Percentiles rank a stretch among this genome's conserved stretches.
Evolutionary conservation across 92 coral and sea anemone genomes (phyloP).

Genomic region (Diadumene lineata): DNA sequence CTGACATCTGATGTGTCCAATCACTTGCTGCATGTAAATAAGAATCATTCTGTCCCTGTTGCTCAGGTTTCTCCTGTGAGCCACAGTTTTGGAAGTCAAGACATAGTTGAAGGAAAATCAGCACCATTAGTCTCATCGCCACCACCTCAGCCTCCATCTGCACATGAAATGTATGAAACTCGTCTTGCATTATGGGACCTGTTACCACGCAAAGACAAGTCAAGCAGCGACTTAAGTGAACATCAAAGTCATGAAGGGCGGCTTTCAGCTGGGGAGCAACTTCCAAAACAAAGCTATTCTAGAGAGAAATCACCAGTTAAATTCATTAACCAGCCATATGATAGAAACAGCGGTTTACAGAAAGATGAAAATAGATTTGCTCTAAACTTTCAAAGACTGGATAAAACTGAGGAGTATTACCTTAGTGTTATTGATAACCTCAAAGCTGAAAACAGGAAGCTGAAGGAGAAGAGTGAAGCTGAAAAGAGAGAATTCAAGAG

Average conservation of each 20-base stretch:
- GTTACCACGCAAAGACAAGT: slow-evolving; percentile 50
- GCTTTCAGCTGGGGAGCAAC: slow-evolving; percentile 14
- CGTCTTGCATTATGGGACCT: slow-evolving; percentile 90
- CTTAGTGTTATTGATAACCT: slow-evolving; percentile 63
- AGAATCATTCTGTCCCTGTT: slow-evolving; percentile 58
- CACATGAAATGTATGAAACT: slow-evolving; percentile 95
- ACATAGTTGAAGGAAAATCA: slow-evolving; percentile 27
- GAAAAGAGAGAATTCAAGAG: slow-evolving; percentile 78
- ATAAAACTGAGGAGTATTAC: slow-evolving; percentile 58
- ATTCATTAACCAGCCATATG: neutral
- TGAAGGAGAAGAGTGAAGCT: slow-evolving; percentile 74
- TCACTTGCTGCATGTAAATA: neutral
- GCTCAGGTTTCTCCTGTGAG: slow-evolving; percentile 86
- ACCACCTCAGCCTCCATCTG: slow-evolving; percentile 72
- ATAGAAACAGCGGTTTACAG: neutral
- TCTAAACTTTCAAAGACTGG: neutral
- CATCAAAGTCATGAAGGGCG: slow-evolving; percentile 19
- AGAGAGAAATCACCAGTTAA: slow-evolving; percentile 17
- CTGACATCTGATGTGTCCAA: neutral
- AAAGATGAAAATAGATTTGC: neutral
- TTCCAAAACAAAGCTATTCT: slow-evolving; percentile 21
- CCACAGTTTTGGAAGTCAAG: slow-evolving; percentile 36
- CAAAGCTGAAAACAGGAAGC: slow-evolving; percentile 63
- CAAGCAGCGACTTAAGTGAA: slow-evolving; percentile 18
- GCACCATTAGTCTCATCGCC: slow-evolving; percentile 50